Percentiles rank a stretch among this genome's conserved stretches.
Conservation (phyloP, 2,113 vertebrate species). For the Merops nubicus region DNA sequence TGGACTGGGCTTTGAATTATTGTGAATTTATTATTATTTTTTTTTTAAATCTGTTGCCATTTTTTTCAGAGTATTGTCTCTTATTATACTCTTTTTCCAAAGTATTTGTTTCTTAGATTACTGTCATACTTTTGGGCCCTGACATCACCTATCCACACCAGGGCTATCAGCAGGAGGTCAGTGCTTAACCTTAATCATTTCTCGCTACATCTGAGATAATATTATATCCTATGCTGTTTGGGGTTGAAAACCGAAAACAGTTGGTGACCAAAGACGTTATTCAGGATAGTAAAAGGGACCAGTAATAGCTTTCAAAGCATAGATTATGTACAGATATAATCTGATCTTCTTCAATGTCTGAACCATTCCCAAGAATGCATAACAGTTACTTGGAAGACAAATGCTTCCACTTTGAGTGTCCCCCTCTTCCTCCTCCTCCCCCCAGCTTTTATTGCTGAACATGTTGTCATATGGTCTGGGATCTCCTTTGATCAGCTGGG, state of each 20-base stretch:
- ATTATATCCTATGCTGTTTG: background rate
- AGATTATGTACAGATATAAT: background rate
- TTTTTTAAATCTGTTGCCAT: background rate
- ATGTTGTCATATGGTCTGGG: background rate
- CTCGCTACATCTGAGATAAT: background rate
- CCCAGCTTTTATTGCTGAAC: background rate
- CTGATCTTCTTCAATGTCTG: background rate
- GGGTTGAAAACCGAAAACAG: background rate
- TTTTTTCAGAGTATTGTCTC: background rate
- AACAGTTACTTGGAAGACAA: background rate
- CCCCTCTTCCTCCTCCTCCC: background rate
- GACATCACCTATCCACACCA: background rate
- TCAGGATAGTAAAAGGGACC: background rate
- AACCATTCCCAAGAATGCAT: background rate
- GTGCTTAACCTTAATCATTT: background rate
- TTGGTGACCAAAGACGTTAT: background rate
- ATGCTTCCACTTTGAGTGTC: background rate
- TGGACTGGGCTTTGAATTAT: background rate
- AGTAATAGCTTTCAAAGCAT: background rate
- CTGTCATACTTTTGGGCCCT: background rate
- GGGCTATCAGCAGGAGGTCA: background rate
- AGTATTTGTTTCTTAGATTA: background rate
- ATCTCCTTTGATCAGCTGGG: background rate
- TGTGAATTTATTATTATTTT: accelerated
- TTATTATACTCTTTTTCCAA: too few species aligned